A percentile compares a stretch with the other conserved stretches of the same genome.
phyloP scores from a whole-genome alignment of 2,113 vertebrate genomes.

The Procavia capensis region DNA sequence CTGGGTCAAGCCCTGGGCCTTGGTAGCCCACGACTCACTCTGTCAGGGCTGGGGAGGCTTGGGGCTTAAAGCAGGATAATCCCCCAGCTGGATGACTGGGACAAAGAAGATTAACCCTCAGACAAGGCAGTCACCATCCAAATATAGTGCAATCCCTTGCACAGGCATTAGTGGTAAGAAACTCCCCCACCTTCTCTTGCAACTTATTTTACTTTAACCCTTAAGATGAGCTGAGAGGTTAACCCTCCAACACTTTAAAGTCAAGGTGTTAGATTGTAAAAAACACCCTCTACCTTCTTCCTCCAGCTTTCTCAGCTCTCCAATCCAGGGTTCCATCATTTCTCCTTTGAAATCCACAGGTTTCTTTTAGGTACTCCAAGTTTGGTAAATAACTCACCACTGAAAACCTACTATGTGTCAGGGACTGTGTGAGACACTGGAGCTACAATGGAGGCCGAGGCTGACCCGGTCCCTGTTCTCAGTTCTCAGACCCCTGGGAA shows the following conservation, averaged over 20 bases:
- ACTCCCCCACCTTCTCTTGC: background rate
- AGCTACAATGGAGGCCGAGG: no score
- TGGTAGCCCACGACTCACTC: slow-evolving; percentile 30
- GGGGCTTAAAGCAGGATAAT: slow-evolving; percentile 92
- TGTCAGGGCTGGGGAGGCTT: slow-evolving; percentile 35
- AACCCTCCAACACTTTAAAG: background rate
- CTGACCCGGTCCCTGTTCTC: no score
- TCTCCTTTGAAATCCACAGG: background rate
- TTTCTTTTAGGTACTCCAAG: background rate
- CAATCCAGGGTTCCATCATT: background rate
- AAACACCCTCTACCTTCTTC: background rate
- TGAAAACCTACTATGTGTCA: background rate
- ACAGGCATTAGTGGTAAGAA: background rate
- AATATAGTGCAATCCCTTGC: slow-evolving; percentile 89
- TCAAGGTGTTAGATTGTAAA: background rate
- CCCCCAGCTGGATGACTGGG: slow-evolving; percentile 91
- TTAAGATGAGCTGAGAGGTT: background rate
- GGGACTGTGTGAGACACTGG: no score
- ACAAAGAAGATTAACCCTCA: slow-evolving; percentile 97
- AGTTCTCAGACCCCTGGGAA: background rate
- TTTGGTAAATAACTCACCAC: background rate
- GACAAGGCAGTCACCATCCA: slow-evolving; percentile 89
- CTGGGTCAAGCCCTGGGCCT: background rate
- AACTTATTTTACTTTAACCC: background rate
- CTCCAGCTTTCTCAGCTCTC: background rate